phyloP scores from a whole-genome alignment of 2,797 vertebrate species.

The Somateria mollissima region DNA sequence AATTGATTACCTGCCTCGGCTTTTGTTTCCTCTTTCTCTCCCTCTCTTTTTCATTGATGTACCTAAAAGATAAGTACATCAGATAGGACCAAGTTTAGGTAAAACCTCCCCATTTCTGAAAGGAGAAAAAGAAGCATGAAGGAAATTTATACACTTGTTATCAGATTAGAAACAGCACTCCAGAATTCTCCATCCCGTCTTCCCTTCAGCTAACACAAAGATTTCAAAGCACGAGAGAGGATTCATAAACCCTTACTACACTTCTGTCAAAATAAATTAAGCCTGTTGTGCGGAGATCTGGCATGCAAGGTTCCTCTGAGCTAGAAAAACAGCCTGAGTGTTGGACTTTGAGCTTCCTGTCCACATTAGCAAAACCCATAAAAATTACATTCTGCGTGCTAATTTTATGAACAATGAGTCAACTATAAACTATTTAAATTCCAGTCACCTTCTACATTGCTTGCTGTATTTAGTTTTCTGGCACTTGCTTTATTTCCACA shows the following conservation, averaged over 20 bases:
- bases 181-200: neutral
- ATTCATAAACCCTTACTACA: neutral
- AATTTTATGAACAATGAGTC: neutral
- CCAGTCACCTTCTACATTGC: neutral
- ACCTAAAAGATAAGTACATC: neutral
- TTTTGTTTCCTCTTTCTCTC: neutral
- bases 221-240: neutral
- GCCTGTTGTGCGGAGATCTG: neutral
- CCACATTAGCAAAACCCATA: neutral
- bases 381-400: neutral
- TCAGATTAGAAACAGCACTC: neutral
- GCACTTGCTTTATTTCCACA: conserved; percentile 21
- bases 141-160: neutral
- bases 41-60: neutral
- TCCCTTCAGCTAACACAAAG: neutral
- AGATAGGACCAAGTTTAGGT: neutral
- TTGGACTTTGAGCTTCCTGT: neutral
- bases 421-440: neutral
- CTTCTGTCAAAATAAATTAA: neutral
- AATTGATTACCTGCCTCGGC: neutral
- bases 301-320: neutral
- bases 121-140: neutral
- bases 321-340: neutral
- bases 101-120: neutral
- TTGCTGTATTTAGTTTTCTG: neutral